These are phyloP conservation scores for Leuciscus idus DNA, from an alignment of 2,113 vertebrate species.

Conservation along the genomic window DNA sequence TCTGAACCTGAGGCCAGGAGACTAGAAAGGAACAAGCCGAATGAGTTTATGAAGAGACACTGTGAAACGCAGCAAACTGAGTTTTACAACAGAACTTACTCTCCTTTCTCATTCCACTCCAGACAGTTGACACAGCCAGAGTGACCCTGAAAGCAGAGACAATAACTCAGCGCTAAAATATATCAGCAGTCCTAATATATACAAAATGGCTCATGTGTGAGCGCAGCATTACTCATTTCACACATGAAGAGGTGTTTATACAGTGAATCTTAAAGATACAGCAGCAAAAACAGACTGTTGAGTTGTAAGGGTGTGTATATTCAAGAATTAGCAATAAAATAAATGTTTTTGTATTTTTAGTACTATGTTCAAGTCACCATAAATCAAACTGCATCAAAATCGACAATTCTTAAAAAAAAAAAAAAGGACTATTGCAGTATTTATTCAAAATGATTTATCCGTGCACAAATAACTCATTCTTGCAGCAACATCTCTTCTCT, in stretches of 20 bases:
- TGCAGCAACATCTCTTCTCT: no score
- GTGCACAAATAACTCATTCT: no score
- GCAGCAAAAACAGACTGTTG: neutral
- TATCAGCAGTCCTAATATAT: neutral
- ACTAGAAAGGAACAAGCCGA: constrained; percentile 67
- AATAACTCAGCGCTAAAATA: constrained; percentile 10
- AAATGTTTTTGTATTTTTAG: neutral
- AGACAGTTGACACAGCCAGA: constrained; percentile 98
- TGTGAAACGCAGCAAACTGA: neutral
- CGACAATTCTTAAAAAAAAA: no score
- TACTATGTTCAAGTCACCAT: no score
- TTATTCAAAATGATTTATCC: no score
- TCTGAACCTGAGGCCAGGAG: constrained; percentile 96
- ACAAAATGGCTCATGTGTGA: neutral
- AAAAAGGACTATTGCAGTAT: no score
- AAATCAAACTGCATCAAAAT: no score
- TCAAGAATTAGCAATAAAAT: neutral
- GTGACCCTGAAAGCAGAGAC: constrained; percentile 83
- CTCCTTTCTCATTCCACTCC: constrained; percentile 98
- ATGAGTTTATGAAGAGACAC: neutral
- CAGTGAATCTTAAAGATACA: neutral
- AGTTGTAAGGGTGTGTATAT: neutral
- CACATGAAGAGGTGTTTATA: neutral
- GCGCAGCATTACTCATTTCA: neutral
- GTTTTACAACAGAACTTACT: constrained; percentile 78